These are phyloP conservation scores for Nasonia longicornis DNA, from an alignment of 1,140 invertebrate species.

Conservation along the genomic window DNA sequence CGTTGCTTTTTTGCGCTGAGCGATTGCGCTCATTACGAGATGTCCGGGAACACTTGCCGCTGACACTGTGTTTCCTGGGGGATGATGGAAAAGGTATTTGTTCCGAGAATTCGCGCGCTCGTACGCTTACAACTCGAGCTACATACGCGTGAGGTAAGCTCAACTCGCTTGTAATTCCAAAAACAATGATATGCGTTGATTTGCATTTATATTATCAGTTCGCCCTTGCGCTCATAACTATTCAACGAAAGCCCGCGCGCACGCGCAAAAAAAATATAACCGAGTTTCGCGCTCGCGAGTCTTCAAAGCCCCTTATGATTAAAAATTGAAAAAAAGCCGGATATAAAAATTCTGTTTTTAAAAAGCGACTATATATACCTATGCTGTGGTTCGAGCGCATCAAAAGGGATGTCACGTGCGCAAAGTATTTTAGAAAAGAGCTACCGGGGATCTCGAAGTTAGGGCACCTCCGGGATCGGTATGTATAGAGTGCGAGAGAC, in stretches of 20 bases:
- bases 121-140: too few species aligned
- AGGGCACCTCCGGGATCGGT: conserved; percentile 43
- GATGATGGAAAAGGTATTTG: too few species aligned
- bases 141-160: too few species aligned
- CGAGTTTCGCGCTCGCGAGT: background rate
- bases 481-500: conserved; percentile 10
- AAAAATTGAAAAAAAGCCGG: background rate
- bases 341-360: background rate
- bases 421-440: conserved; percentile 49
- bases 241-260: background rate
- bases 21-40: conserved; percentile 12
- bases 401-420: conserved; percentile 53
- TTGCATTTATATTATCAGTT: conserved; percentile 1
- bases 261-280: background rate
- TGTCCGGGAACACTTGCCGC: background rate
- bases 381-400: background rate
- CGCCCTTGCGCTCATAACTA: background rate
- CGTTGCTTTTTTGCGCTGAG: background rate
- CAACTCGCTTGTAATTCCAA: background rate
- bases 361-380: background rate
- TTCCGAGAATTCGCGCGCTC: background rate
- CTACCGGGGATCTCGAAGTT: conserved; percentile 49
- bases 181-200: background rate
- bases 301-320: background rate
- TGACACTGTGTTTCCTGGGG: too few species aligned